Base-by-base conservation (phyloP, 1,140 invertebrate species). In the Hirudo medicinalis region DNA sequence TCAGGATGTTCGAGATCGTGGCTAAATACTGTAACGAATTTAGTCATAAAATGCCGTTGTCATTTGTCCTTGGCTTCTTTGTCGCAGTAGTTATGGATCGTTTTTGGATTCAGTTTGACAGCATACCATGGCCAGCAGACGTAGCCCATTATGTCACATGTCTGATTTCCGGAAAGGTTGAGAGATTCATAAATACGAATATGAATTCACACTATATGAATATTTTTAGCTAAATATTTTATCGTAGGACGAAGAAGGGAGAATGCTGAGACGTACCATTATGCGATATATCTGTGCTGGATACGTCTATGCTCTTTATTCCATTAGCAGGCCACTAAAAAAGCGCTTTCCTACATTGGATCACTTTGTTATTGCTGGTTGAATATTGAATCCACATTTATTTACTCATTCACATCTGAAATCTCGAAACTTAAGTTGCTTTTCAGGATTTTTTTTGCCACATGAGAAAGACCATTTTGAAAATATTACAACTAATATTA, bases 341-440 rank as follows among this genome's bases (percentile, higher is more conserved):
- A 93, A 93, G 77, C 87, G 92, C 22, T 96, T 95, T 81, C 91
- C 92, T 0, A 91, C 89, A 0, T 80, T 91, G 22, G 89, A 93
- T 63, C 90, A 92, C 80, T 86, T 94, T n/a, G 88, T 93, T 0
- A 90, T 92, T 75, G 87, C 89, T 22, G 89, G 88, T 86, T 80
- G 76, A 22, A 25, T 22, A 22, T 49, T 69, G 9, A 9, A 22
- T 69, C 8, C 11, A 63, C 19, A 63, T 63, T n/a, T 11, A 63
- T 25, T 25, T 22, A 25, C 19, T 6, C 11, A 13, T 63, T 63
- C 0, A 63, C 22, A 32, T 6, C 8, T 22, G 4, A 6, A 22
- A 60, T 60, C 4, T 60, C n/a, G 32, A 4, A 60, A 25, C 11
- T 15, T 63, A 63, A 63, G 22, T 63, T 63, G 17, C 43, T 8